Evolutionary conservation across 2,797 vertebrate species (phyloP), one percentile per base, ranked within the genome.

Genomic region (Alcedo atthis): DNA sequence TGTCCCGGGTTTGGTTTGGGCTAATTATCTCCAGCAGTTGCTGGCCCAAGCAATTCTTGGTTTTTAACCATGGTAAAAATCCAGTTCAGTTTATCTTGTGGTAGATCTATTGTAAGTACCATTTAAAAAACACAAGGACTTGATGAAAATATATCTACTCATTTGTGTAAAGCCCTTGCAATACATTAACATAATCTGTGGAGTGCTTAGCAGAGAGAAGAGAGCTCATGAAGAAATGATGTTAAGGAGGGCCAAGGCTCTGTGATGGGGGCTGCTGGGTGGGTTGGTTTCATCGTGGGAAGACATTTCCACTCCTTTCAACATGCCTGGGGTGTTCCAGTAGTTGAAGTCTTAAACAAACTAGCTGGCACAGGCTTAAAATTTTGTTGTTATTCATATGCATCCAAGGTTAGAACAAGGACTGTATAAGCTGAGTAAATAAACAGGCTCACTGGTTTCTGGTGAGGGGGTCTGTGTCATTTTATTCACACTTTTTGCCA

Each of bases 351-450:
- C 81, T 95, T 95, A 89, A 91, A 87, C 67, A 90, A 94, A 96
- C 78, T 94, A 95, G 83, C 90, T 95, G 93, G 85, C 87, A 95
- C 43, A 45, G 57, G 57, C 85, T 95, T 67, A 30, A 95, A 32
- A 91, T 91, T 87, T 87, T 94, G 94, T 95, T 96, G 93, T 92
- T 94, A 55, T 61, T 96, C 90, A 26, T 80, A 89, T 58, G 73
- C 73, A 95, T 94, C 79, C 88, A 91, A 86, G 92, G 94, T 90
- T 95, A 91, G 95, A 96, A 94, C 79, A 94, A 90, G 94, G 89
- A 45, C 87, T 95, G 85, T 87, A 53, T 87, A 85, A 81, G 81
- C 79, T 90, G 90, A 82, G 81, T 91, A 96, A 96, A 96, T 94
- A 96, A 96, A 94, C 91, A 96, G 91, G 35, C 80, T 55, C 28